Percentiles rank a stretch among this genome's conserved stretches.
Evolutionary conservation across 2,888 invertebrate genomes (phyloP).

Genomic region (Meliscaeva auricollis): DNA sequence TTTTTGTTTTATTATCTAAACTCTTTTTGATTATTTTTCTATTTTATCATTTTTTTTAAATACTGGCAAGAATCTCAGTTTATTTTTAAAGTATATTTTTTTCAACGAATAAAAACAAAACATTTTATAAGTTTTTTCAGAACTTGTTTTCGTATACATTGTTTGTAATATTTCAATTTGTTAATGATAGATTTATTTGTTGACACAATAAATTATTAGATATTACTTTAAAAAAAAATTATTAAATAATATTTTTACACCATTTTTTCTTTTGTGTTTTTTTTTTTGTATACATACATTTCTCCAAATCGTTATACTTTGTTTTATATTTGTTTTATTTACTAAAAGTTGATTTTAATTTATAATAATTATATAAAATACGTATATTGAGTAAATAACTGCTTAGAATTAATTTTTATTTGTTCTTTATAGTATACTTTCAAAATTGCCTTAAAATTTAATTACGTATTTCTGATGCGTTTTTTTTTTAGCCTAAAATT

Average conservation of each 20-base stretch:
- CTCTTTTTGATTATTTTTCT: slow-evolving; percentile 63
- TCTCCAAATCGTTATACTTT: slow-evolving; percentile 74
- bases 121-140: slow-evolving; percentile 69
- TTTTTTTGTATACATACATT: slow-evolving; percentile 67
- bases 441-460: slow-evolving; percentile 72
- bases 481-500: slow-evolving; percentile 58
- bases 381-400: slow-evolving; percentile 75
- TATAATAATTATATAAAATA: slow-evolving; percentile 73
- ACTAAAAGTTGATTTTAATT: slow-evolving; percentile 57
- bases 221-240: no score
- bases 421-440: slow-evolving; percentile 69
- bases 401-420: slow-evolving; percentile 66
- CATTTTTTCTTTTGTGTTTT: slow-evolving; percentile 40
- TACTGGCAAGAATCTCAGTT: slow-evolving; percentile 69
- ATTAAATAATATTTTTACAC: slow-evolving; percentile 12
- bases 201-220: slow-evolving; percentile 52
- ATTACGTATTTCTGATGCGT: slow-evolving; percentile 76
- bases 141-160: slow-evolving; percentile 74
- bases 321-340: slow-evolving; percentile 70
- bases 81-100: slow-evolving; percentile 42
- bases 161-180: slow-evolving; percentile 51
- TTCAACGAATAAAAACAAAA: slow-evolving; percentile 65
- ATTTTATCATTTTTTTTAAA: slow-evolving; percentile 55
- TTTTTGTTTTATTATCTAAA: no score
- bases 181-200: slow-evolving; percentile 54